A percentile compares a stretch with the other conserved stretches of the same genome.
Conservation (phyloP, 2,888 invertebrate genomes). For the Hyposoter didymator region DNA sequence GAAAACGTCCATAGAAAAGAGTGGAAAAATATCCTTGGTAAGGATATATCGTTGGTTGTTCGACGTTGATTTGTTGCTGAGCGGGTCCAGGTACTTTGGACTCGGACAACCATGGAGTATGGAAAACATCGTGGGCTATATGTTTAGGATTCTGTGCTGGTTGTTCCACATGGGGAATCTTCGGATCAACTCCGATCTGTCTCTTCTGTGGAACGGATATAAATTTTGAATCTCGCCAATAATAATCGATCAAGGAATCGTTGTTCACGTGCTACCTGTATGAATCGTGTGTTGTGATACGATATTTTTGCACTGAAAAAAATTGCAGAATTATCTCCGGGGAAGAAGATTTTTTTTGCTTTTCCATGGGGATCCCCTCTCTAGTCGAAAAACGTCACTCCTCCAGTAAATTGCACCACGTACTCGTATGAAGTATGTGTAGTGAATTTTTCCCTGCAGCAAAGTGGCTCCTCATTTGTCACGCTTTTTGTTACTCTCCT, state of each 20-base stretch:
- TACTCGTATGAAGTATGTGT: slow-evolving; percentile 7
- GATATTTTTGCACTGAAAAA: not conserved
- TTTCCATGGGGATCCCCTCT: not conserved
- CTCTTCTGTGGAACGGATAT: not conserved
- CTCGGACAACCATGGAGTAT: not conserved
- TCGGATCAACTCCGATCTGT: not conserved
- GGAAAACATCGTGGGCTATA: not conserved
- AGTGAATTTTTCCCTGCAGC: not conserved
- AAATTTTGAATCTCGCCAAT: not conserved
- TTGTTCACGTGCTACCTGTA: not conserved
- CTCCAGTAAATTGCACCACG: slow-evolving; percentile 11
- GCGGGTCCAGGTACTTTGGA: not conserved
- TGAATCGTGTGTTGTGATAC: not conserved
- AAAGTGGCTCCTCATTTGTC: slow-evolving; percentile 36
- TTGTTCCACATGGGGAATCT: not conserved
- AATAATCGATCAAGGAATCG: not conserved
- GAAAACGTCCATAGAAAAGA: not conserved
- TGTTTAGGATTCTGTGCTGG: not conserved
- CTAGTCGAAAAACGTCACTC: not conserved
- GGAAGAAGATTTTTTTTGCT: not conserved
- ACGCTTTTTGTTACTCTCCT: slow-evolving; percentile 7
- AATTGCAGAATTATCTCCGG: not conserved
- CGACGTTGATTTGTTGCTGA: slow-evolving; percentile 23
- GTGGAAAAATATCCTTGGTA: not conserved
- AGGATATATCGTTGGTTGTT: slow-evolving; percentile 35